These are phyloP conservation scores for Oasisia sp. DNA, from an alignment of 2,888 invertebrate genomes.

Conservation along the genomic window DNA sequence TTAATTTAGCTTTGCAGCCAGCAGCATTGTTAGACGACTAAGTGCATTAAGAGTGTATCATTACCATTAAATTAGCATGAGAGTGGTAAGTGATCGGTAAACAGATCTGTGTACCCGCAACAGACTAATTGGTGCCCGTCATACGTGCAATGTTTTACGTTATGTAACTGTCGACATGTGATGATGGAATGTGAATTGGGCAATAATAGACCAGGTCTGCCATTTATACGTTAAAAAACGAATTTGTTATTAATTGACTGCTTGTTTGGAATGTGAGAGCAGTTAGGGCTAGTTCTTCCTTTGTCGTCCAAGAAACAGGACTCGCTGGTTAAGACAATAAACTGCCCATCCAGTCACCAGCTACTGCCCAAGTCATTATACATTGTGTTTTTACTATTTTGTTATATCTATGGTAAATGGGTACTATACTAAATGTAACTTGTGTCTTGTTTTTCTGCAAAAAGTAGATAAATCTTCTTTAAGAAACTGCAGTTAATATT, in stretches of 20 bases:
- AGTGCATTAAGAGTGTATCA: neutral
- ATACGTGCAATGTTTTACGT: neutral
- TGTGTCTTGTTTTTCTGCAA: too few species aligned
- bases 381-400: too few species aligned
- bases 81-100: neutral
- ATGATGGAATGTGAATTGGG: neutral
- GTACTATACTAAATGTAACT: too few species aligned
- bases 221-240: neutral
- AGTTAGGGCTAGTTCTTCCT: neutral
- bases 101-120: neutral
- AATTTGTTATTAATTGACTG: neutral
- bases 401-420: too few species aligned
- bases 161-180: neutral
- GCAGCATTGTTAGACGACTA: neutral
- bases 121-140: neutral
- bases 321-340: neutral
- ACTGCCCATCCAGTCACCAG: too few species aligned
- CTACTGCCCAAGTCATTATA: too few species aligned
- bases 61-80: neutral
- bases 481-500: too few species aligned
- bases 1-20: neutral
- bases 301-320: neutral
- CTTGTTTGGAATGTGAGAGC: too few species aligned
- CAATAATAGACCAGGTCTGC: neutral
- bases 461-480: too few species aligned